phyloP scores from a whole-genome alignment of 2,888 invertebrate species.

The Salpingus planirostris region DNA sequence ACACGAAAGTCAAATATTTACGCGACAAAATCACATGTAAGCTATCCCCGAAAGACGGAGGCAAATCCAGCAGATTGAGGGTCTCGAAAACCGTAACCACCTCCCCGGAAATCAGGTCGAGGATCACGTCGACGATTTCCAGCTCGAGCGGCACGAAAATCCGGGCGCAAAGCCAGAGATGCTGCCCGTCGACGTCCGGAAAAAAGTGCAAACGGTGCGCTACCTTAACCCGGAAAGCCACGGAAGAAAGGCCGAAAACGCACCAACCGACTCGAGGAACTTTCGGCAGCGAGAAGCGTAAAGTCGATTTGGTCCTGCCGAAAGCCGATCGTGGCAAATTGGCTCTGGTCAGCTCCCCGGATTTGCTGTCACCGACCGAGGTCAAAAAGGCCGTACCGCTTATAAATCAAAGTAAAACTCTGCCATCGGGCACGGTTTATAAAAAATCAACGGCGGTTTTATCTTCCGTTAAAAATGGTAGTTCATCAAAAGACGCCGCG shows the following conservation, averaged over 20 bases:
- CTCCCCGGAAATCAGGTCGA: slow-evolving; percentile 34
- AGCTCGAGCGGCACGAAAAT: too few species aligned
- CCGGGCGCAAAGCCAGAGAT: not conserved
- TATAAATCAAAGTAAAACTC: slow-evolving; percentile 14
- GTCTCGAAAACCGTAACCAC: slow-evolving; percentile 32
- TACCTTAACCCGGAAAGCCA: too few species aligned
- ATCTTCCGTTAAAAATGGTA: slow-evolving; percentile 26
- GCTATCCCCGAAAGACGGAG: slow-evolving; percentile 38
- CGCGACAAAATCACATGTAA: slow-evolving; percentile 55
- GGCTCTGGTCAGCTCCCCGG: slow-evolving; percentile 44
- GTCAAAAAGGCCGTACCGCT: slow-evolving; percentile 46
- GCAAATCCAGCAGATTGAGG: slow-evolving; percentile 28
- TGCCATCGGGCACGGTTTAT: slow-evolving; percentile 36
- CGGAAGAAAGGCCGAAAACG: slow-evolving; percentile 29
- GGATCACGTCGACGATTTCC: slow-evolving; percentile 28
- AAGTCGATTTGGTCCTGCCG: slow-evolving; percentile 39
- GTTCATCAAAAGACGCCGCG: not conserved
- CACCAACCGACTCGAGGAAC: slow-evolving; percentile 45
- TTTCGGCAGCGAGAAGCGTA: slow-evolving; percentile 47
- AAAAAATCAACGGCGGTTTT: slow-evolving; percentile 40
- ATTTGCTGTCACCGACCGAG: slow-evolving; percentile 51
- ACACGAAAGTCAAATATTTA: slow-evolving; percentile 51
- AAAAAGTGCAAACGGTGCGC: slow-evolving; percentile 9
- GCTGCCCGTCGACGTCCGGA: not conserved
- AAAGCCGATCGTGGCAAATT: slow-evolving; percentile 13